Evolutionary conservation across 23 tunicate genomes (phyloP), one percentile per base, ranked within the genome.

Genomic region (Halocynthia roretzi): DNA sequence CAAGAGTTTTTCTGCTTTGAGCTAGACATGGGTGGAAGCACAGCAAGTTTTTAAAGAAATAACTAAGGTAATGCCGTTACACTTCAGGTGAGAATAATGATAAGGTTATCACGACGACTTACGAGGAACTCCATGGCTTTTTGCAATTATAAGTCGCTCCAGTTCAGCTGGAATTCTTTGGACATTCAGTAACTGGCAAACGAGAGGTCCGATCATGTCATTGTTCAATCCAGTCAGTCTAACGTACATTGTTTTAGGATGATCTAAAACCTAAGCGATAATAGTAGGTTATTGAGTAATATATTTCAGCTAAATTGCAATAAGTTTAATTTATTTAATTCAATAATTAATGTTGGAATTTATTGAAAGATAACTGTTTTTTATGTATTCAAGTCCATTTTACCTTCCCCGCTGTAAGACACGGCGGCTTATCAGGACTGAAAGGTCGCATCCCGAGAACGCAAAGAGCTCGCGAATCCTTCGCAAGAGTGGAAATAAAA

Each of bases 91-190:
- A n/a, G 12, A 8, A n/a, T 52, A 78, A 60, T 6, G 19, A 50
- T 70, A 50, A 0, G 54, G 8, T 50, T 70, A 20, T 70, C 0
- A 55, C 0, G 8, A 11, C 1, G 48, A 31, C 98, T 71, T 92
- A 92, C 98, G 62, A 20, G 98, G 98, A 44, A 86, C 92, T 44
- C 85, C 85, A 69, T 86, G 84, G 56, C 98, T 80, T 54, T 87
- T 51, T 58, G 82, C 72, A 5, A 78, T 75, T 50, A 92, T 22
- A 57, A 87, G n/a, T 18, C 48, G 68, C 50, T 78, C 84, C 22
- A 92, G 77, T 12, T 62, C 78, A 18, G n/a, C 54, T 40, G 98
- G 98, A 56, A 92, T 83, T 48, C 79, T 50, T 61, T 83, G 74
- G 15, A 96, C 96, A 53, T 75, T 66, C 5, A 96, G 82, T 31